Base-by-base conservation (phyloP, 1,140 invertebrate genomes). In the Lethrus apterus region DNA sequence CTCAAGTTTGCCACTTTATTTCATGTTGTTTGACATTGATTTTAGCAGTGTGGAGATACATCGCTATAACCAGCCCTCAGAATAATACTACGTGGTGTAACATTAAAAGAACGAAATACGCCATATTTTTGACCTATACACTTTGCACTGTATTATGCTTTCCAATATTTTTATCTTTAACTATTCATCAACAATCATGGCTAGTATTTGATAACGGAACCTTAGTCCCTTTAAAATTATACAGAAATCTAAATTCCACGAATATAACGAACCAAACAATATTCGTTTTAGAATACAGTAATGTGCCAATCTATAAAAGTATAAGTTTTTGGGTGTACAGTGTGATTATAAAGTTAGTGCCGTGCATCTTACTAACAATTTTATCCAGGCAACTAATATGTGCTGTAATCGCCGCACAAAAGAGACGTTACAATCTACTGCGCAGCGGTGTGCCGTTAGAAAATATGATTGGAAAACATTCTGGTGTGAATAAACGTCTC, bases 1-100 rank as follows among this genome's bases (percentile, higher is more conserved):
- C 76, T 5, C 77, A 88, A 68, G 85, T 92, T 0, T 82, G 84
- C 59, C 93, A 98, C 66, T 94, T 92, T 0, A 86, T 94, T 32
- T 91, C 90, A 0, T 94, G 93, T 44, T 94, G 88, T 80, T 65
- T 97, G 46, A 95, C 92, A 0, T 84, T 97, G 0, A 88, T 87
- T 1, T 65, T 97, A 24, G 93, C 93, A 0, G 81, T 96, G 4
- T 97, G 93, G 87, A 74, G 93, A 4, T 96, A 92, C 63, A 81
- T 96, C n/a, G 89, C 89, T 1, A 88, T 95, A 1, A 83, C 78
- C 0, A 79, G 79, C 64, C 86, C 88, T 0, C 84, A 89, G 42
- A 74, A 74, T 29, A 86, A 86, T 67, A 71, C 78, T 23, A 75
- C 80, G 23, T 86, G 84, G 79, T 93, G 89, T 57, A 85, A 76